phyloP scores from a whole-genome alignment of 2,888 invertebrate species.

The Octodonta nipae region DNA sequence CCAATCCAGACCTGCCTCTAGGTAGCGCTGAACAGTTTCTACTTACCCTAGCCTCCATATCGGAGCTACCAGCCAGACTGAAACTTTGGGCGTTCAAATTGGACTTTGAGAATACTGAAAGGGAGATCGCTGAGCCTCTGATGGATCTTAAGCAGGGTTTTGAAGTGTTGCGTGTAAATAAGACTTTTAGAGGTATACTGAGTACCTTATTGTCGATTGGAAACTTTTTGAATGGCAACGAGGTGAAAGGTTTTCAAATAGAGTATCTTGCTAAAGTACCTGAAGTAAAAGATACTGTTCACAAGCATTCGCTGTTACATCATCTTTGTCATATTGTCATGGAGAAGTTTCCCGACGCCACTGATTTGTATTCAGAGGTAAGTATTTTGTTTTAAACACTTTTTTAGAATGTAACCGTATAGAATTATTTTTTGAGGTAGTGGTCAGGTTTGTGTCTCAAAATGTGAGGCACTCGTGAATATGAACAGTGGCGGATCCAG shows the following conservation, averaged over 20 bases:
- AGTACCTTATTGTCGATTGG: constrained; percentile 89
- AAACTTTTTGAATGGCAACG: constrained; percentile 86
- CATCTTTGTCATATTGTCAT: constrained; percentile 96
- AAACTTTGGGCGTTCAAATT: constrained; percentile 97
- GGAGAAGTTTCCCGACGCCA: constrained; percentile 88
- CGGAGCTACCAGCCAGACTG: constrained; percentile 82
- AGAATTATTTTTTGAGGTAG: too few relatives aligned
- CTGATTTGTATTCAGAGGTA: constrained; percentile 95
- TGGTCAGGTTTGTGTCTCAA: too few relatives aligned
- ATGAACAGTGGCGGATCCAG: too few relatives aligned
- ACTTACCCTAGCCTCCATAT: constrained; percentile 88
- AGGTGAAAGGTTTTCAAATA: constrained; percentile 90
- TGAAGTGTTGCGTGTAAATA: constrained; percentile 77
- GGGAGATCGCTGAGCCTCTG: constrained; percentile 96
- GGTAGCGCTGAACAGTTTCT: constrained; percentile 98
- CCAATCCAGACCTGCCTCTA: constrained; percentile 76
- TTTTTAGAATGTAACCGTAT: neutral
- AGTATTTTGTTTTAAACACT: too few relatives aligned
- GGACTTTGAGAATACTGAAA: constrained; percentile 92
- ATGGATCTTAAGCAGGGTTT: constrained; percentile 97
- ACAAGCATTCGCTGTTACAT: constrained; percentile 94
- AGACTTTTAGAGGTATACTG: constrained; percentile 89
- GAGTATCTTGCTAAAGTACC: constrained; percentile 95
- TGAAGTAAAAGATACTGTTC: constrained; percentile 97
- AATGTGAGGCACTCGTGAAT: too few relatives aligned